Percentiles rank a stretch among this genome's conserved stretches.
These are phyloP conservation scores for Aspidiotus destructor DNA, from an alignment of 2,888 invertebrate genomes.

Conservation along the genomic window DNA sequence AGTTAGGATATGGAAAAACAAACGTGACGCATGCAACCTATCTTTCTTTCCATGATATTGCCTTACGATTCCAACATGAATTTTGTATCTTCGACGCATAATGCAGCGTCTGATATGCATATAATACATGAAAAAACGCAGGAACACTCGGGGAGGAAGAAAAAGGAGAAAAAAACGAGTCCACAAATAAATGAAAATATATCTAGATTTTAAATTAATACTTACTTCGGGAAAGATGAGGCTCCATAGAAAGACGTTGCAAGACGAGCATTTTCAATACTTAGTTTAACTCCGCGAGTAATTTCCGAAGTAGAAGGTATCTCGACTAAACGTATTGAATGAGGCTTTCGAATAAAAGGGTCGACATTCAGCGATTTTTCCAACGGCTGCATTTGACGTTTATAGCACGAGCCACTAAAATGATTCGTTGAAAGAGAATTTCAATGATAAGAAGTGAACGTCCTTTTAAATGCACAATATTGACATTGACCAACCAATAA, in stretches of 20 bases:
- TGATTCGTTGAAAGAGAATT: not conserved
- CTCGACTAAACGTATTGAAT: constrained; percentile 74
- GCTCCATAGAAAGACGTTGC: constrained; percentile 47
- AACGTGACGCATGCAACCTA: too few relatives aligned
- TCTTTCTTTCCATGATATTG: too few relatives aligned
- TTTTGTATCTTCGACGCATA: too few relatives aligned
- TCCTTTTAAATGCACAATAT: too few relatives aligned
- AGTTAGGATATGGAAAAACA: too few relatives aligned
- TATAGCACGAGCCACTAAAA: constrained; percentile 65
- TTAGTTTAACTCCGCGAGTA: constrained; percentile 54
- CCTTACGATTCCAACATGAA: too few relatives aligned
- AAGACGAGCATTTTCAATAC: constrained; percentile 48
- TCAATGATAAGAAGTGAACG: too few relatives aligned
- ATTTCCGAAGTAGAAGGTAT: constrained; percentile 58
- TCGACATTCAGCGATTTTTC: constrained; percentile 47
- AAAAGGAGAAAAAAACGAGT: too few relatives aligned
- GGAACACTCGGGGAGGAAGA: too few relatives aligned
- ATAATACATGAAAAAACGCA: too few relatives aligned
- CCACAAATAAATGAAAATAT: too few relatives aligned
- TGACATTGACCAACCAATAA: constrained; percentile 55
- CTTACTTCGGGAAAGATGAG: constrained; percentile 63
- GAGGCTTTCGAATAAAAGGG: constrained; percentile 51
- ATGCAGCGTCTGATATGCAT: too few relatives aligned
- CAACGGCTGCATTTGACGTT: constrained; percentile 56
- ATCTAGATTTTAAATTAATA: constrained; percentile 35